Evolutionary conservation across 2,888 invertebrate species (phyloP), one percentile per base, ranked within the genome.

Genomic region (Noctuana brunneofusca): DNA sequence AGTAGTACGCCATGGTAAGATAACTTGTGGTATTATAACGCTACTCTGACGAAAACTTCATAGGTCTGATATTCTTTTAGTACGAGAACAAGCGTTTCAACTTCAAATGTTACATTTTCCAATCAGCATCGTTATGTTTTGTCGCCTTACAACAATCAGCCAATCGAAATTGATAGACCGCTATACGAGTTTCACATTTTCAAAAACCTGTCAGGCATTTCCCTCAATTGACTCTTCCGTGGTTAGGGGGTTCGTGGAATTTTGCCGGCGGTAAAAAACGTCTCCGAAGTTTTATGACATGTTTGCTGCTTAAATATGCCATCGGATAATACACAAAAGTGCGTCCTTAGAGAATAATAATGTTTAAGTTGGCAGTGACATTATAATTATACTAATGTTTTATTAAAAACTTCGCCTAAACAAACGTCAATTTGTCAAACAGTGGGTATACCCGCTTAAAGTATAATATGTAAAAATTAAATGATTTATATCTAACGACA

Each of bases 251-350:
- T 27, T 14, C 22, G 38, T 22, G n/a, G 1, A 20, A 43, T 3
- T 22, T 57, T 32, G 49, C 49, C 27, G 11, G 60, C 22, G 43
- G 24, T 18, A 53, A 27, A 22, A 27, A 49, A 52, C 35, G 53
- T 18, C 12, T 46, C n/a, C 46, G 5, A 46, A 20, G 20, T 12
- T 18, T 20, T 20, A 46, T 41, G 41, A 9, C 41, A 46, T 20
- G 46, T 46, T 46, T 20, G 46, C 5, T 20, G 22, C 20, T 46
- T 46, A 46, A 22, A 46, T 20, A 22, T 5, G 43, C 18, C 16
- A 43, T 46, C 12, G 2, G 8, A 46, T 22, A 22, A 12, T 22
- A 46, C 12, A 6, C 18, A 46, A 11, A 46, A 22, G 8, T 22
- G 22, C 5, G 6, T 22, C 48, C 48, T 22, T 22, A 48, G 12